Evolutionary conservation across 2,797 vertebrate genomes (phyloP), one percentile per base, ranked within the genome.

Genomic region (Borostomias antarcticus): DNA sequence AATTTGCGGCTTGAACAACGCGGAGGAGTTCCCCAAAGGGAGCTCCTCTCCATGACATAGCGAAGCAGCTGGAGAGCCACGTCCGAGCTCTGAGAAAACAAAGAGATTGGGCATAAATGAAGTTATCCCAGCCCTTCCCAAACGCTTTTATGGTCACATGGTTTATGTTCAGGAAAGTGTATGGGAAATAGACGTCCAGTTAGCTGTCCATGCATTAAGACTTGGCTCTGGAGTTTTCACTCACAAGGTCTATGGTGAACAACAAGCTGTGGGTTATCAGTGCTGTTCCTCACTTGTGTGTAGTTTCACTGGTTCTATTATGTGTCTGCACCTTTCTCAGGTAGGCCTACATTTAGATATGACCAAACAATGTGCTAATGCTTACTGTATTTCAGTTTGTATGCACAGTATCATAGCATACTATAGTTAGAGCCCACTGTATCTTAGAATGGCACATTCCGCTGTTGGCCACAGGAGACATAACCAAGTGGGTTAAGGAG

Each of bases 41-140:
- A 69, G 61, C 62, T 68, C 58, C 57, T 70, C 52, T 70, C 52
- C 9, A 51, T 82, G 78, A 85, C 78, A 81, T 66, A 57, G 53
- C 56, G 73, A 79, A 82, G 73, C 83, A 85, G 81, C 81, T 83
- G 83, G 69, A 56, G 61, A 68, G 65, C 9, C 29, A 48, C 37
- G 50, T n/a, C 29, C 28, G 62, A 58, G 66, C 60, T 45, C 57
- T 53, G 58, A 66, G 58, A 56, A 72, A 64, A 68, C 66, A 62
- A 61, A 69, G 37, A 59, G 35, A 78, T 61, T 50, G 62, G 53
- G 25, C 62, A 47, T 32, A 73, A 66, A 81, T 73, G 17, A 66
- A 75, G 62, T 65, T 64, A 74, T 74, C 52, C 19, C 6, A 17
- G 15, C 56, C 32, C 48, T 60, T 54, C 66, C 47, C 69, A 30